Percentiles rank a stretch among this genome's conserved stretches.
Evolutionary conservation across 1,140 invertebrate genomes (phyloP).

Genomic region (Drosophila seguyi): DNA sequence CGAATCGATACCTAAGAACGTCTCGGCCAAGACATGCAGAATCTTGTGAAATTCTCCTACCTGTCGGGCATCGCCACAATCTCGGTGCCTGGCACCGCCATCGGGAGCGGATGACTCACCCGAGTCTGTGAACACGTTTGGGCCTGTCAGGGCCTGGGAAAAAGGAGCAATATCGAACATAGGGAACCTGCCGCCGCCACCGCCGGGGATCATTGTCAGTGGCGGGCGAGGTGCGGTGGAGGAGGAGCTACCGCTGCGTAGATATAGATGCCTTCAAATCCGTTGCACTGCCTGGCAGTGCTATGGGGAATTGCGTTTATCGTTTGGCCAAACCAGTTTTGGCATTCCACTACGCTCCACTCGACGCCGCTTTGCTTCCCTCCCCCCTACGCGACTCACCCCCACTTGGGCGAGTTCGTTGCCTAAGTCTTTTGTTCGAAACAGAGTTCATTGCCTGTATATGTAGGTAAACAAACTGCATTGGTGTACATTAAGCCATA

Average conservation of each 20-base stretch:
- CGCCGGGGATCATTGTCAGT: slow-evolving; percentile 26
- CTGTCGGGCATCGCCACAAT: slow-evolving; percentile 32
- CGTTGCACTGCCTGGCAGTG: slow-evolving; percentile 60
- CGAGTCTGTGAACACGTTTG: slow-evolving; percentile 55
- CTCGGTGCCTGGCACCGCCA: slow-evolving; percentile 44
- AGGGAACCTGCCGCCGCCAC: slow-evolving; percentile 15
- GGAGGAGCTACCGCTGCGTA: slow-evolving; percentile 25
- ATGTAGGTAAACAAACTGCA: slow-evolving; percentile 47
- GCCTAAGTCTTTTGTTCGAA: slow-evolving; percentile 80
- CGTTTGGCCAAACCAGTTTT: slow-evolving; percentile 61
- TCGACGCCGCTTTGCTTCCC: neutral
- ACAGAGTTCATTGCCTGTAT: slow-evolving; percentile 71
- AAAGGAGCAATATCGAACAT: slow-evolving; percentile 60
- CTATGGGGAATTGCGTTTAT: slow-evolving; percentile 57
- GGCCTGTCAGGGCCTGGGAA: slow-evolving; percentile 68
- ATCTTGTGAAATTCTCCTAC: slow-evolving; percentile 67
- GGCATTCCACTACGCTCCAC: slow-evolving; percentile 44
- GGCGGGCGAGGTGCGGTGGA: slow-evolving; percentile 3
- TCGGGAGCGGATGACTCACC: slow-evolving; percentile 52
- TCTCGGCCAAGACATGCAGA: slow-evolving; percentile 47
- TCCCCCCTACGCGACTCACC: neutral
- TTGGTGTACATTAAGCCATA: slow-evolving; percentile 33
- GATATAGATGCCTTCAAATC: slow-evolving; percentile 46
- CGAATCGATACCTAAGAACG: slow-evolving; percentile 26
- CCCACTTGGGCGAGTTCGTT: slow-evolving; percentile 61